A percentile compares a stretch with the other conserved stretches of the same genome.
phyloP scores from a whole-genome alignment of 2,797 vertebrate species.

The Chromis chromis region DNA sequence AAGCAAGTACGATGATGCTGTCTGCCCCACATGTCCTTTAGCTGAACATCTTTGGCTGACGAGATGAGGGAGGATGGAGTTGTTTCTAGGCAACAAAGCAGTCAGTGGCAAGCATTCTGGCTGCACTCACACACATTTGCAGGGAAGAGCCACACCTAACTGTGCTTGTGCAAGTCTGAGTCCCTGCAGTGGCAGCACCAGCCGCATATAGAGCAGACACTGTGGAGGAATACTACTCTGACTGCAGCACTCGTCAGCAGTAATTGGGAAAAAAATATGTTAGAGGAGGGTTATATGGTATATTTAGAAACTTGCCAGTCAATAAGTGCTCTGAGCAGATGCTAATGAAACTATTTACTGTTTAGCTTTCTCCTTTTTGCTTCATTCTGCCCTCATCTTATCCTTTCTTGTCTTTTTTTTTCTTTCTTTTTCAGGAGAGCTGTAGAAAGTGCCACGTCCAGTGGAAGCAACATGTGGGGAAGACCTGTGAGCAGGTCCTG shows the following conservation, averaged over 20 bases:
- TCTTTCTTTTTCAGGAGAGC: constrained; percentile 87
- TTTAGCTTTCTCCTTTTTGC: background rate
- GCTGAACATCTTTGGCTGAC: constrained; percentile 49
- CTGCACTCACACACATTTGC: constrained; percentile 57
- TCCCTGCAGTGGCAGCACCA: constrained; percentile 66
- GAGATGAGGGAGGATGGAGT: constrained; percentile 64
- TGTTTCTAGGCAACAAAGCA: constrained; percentile 85
- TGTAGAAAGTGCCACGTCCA: constrained; percentile 96
- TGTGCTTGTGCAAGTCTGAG: constrained; percentile 37
- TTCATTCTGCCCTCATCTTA: background rate
- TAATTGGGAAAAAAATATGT: constrained; percentile 1
- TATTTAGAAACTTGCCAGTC: no score
- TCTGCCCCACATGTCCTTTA: constrained; percentile 56
- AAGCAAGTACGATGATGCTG: background rate
- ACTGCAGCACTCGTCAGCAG: constrained; percentile 35
- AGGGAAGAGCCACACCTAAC: constrained; percentile 71
- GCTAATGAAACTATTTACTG: no score
- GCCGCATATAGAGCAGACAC: constrained; percentile 67
- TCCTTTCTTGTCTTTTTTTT: background rate
- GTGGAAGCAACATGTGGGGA: constrained; percentile 96
- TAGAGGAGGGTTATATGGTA: background rate
- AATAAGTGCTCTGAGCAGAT: background rate
- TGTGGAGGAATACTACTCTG: background rate
- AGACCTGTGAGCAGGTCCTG: constrained; percentile 95
- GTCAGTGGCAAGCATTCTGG: constrained; percentile 32